Conservation (phyloP, 2,888 invertebrate genomes). For the Leucophenga montana region DNA sequence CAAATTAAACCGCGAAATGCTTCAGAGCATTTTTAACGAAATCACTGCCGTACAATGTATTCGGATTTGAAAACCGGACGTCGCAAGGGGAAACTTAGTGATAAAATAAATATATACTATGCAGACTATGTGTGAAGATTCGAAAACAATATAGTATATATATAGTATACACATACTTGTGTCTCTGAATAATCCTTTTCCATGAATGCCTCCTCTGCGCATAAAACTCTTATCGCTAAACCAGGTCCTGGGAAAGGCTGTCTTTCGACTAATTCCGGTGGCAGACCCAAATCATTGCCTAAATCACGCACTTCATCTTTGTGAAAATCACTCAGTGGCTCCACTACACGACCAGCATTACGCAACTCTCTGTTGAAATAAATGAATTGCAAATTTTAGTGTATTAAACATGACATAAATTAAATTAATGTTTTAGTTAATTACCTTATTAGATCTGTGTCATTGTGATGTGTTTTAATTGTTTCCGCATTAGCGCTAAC, state of each 20-base stretch:
- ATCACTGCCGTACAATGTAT: no score
- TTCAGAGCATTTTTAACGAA: no score
- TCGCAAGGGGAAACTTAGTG: no score
- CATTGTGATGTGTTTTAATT: conserved; percentile 99
- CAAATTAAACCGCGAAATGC: no score
- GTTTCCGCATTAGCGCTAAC: conserved; percentile 92
- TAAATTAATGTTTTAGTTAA: conserved; percentile 33
- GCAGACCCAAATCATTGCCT: conserved; percentile 92
- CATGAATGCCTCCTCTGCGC: conserved; percentile 95
- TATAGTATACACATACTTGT: conserved; percentile 75
- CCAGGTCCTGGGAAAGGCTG: conserved; percentile 99
- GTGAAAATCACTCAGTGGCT: conserved; percentile 99
- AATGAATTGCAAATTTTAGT: conserved; percentile 19
- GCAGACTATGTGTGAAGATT: not conserved
- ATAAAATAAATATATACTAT: no score
- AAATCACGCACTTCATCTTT: conserved; percentile 96
- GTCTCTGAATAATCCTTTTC: conserved; percentile 97
- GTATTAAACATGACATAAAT: conserved; percentile 35
- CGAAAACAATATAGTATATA: not conserved
- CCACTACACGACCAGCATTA: conserved; percentile 89
- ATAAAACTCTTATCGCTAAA: conserved; percentile 94
- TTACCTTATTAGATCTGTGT: conserved; percentile 92
- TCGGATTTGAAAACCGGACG: no score
- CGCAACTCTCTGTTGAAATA: conserved; percentile 76
- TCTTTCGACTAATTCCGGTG: conserved; percentile 88